Conservation (phyloP, 1,140 invertebrate species). For the Drosophila insularis region DNA sequence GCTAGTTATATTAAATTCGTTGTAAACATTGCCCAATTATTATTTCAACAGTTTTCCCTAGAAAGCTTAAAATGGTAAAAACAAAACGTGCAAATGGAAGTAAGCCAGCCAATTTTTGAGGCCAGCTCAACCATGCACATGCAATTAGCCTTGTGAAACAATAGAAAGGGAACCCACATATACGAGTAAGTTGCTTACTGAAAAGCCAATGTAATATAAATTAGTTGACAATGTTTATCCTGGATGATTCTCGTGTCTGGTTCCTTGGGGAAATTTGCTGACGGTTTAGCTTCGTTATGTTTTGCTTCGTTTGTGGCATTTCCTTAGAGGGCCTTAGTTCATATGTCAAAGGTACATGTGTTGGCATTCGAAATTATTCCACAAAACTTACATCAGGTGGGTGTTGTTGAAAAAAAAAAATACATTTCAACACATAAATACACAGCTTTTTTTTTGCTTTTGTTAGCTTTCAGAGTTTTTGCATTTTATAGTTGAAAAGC, state of each 20-base stretch:
- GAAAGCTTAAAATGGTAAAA: too few species aligned
- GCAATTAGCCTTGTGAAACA: conserved; percentile 51
- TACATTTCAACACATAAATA: not conserved
- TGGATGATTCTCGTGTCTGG: not conserved
- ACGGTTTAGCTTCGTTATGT: not conserved
- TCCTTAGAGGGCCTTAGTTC: not conserved
- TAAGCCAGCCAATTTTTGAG: too few species aligned
- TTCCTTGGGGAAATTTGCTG: conserved; percentile 8
- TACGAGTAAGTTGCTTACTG: conserved; percentile 1
- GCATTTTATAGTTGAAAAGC: not conserved
- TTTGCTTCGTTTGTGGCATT: not conserved
- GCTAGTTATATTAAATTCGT: too few species aligned
- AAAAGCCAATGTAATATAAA: conserved; percentile 60
- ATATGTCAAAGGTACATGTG: not conserved
- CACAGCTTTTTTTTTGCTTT: not conserved
- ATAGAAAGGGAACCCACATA: conserved; percentile 4
- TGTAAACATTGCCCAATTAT: too few species aligned
- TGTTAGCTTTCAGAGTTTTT: conserved; percentile 5
- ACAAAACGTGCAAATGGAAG: too few species aligned
- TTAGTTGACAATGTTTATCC: conserved; percentile 39
- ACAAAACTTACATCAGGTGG: conserved; percentile 13
- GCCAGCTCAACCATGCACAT: conserved; percentile 41
- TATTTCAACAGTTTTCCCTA: too few species aligned
- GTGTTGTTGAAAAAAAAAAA: conserved; percentile 1
- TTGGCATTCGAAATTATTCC: conserved; percentile 50